A percentile compares a stretch with the other conserved stretches of the same genome.
Conservation (phyloP, 2,797 vertebrate species). For the Cryptoblepharus egeriae region DNA sequence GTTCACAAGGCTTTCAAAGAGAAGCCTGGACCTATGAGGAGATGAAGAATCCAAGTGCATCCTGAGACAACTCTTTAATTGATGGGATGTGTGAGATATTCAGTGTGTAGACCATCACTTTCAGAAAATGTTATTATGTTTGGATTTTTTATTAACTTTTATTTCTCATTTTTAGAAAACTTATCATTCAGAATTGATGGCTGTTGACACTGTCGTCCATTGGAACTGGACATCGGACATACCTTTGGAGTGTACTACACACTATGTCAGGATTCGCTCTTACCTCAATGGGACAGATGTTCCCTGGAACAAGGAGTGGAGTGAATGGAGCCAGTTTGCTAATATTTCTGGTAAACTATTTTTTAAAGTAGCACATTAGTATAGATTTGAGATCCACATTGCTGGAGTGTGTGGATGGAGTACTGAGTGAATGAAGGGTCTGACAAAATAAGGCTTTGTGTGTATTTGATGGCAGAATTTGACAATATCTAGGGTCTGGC, state of each 20-base stretch:
- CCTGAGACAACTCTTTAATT: no score
- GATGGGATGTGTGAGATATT: no score
- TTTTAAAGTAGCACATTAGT: neutral
- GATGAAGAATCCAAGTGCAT: no score
- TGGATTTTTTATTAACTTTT: neutral
- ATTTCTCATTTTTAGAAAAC: constrained; percentile 59
- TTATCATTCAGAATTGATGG: constrained; percentile 63
- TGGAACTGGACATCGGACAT: constrained; percentile 81
- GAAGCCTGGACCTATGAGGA: no score
- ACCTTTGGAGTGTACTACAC: constrained; percentile 75
- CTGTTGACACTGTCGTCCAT: constrained; percentile 53
- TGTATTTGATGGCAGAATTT: neutral
- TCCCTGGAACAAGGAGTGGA: constrained; percentile 71
- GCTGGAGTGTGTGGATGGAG: neutral
- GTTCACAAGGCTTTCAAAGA: no score
- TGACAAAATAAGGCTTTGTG: neutral
- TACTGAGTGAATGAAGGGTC: neutral
- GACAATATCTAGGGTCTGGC: no score
- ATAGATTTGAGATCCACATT: neutral
- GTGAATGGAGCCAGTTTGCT: constrained; percentile 74
- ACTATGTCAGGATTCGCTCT: constrained; percentile 73
- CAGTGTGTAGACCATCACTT: neutral
- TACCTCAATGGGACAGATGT: constrained; percentile 65
- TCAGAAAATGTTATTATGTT: no score
- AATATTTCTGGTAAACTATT: constrained; percentile 72